These are phyloP conservation scores for Ceratosolen solmsi DNA, from an alignment of 1,140 invertebrate genomes.

Conservation along the genomic window DNA sequence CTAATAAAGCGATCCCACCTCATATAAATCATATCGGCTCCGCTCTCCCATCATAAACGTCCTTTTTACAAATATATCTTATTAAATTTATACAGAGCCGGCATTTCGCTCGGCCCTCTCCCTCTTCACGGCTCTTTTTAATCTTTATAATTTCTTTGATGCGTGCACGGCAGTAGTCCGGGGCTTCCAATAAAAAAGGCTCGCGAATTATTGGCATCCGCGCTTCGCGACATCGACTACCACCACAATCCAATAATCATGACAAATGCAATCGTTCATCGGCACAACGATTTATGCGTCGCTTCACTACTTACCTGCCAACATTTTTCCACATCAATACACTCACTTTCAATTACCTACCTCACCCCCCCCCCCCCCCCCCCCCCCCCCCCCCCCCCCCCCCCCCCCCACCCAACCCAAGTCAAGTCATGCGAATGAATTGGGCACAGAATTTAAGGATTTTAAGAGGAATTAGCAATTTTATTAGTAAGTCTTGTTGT, in stretches of 20 bases:
- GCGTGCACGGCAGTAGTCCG: slow-evolving; percentile 33
- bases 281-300: slow-evolving; percentile 61
- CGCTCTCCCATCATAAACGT: background rate
- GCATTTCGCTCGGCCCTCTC: background rate
- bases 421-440: too few relatives aligned
- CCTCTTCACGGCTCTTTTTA: background rate
- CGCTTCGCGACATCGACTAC: slow-evolving; percentile 48
- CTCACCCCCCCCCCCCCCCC: slow-evolving; percentile 52
- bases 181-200: background rate
- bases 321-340: too few relatives aligned
- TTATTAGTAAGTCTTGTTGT: too few relatives aligned
- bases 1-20: slow-evolving; percentile 40
- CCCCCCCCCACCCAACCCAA: slow-evolving; percentile 55
- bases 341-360: slow-evolving; percentile 59
- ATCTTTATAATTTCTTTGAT: slow-evolving; percentile 22
- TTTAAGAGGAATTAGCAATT: too few relatives aligned
- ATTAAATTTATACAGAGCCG: slow-evolving; percentile 43
- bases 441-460: too few relatives aligned
- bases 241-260: slow-evolving; percentile 50
- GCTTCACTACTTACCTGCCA: too few relatives aligned
- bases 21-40: slow-evolving; percentile 40
- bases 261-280: slow-evolving; percentile 55
- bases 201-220: slow-evolving; percentile 57
- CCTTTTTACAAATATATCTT: slow-evolving; percentile 43
- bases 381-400: background rate